These are phyloP conservation scores for Chymomyza amoena DNA, from an alignment of 2,888 invertebrate genomes.

Conservation along the genomic window DNA sequence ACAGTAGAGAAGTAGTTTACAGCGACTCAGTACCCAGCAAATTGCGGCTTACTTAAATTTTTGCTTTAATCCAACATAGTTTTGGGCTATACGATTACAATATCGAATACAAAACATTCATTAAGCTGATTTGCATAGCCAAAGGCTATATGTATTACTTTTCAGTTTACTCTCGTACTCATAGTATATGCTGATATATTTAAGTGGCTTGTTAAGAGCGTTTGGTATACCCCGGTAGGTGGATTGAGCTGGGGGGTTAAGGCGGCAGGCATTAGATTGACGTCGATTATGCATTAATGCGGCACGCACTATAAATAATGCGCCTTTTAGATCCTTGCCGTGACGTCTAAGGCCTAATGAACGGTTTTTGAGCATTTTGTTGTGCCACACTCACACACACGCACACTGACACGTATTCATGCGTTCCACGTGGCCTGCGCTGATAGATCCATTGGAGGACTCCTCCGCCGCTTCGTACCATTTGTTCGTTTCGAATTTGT, in stretches of 20 bases:
- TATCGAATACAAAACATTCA: background rate
- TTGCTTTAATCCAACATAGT: no score
- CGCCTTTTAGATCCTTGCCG: slow-evolving; percentile 54
- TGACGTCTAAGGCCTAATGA: slow-evolving; percentile 69
- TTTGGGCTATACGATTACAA: background rate
- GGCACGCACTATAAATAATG: slow-evolving; percentile 69
- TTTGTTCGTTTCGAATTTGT: slow-evolving; percentile 51
- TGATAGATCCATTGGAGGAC: background rate
- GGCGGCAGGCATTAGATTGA: slow-evolving; percentile 52
- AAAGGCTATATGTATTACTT: background rate
- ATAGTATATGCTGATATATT: background rate
- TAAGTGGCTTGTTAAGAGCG: background rate
- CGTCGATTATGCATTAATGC: slow-evolving; percentile 66
- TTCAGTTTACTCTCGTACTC: background rate
- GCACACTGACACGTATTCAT: slow-evolving; percentile 1
- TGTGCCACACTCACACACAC: slow-evolving; percentile 37
- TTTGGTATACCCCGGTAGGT: background rate
- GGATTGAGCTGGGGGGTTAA: background rate
- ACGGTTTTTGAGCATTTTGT: slow-evolving; percentile 41
- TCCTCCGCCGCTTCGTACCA: background rate
- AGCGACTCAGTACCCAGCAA: no score
- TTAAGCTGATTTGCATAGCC: background rate
- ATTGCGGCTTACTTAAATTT: no score
- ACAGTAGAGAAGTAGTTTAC: no score
- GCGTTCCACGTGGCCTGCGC: background rate